phyloP scores from a whole-genome alignment of 2,113 vertebrate species.

The Cyanocitta stelleri region DNA sequence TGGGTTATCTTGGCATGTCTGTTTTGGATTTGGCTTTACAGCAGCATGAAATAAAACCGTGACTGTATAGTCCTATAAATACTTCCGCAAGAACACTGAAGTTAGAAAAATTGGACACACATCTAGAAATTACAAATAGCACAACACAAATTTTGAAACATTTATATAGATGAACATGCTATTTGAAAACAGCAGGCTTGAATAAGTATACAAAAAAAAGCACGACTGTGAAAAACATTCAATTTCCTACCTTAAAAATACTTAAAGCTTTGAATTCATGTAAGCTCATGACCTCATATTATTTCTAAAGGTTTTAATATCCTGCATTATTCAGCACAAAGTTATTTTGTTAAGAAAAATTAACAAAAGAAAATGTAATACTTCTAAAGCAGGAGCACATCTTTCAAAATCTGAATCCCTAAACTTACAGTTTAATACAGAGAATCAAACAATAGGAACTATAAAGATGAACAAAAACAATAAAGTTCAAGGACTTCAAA shows the following conservation, averaged over 20 bases:
- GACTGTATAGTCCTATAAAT: not conserved
- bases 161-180: not conserved
- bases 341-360: not conserved
- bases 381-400: not conserved
- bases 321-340: not conserved
- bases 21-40: not conserved
- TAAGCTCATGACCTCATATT: not conserved
- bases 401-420: not conserved
- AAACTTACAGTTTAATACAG: not conserved
- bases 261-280: not conserved
- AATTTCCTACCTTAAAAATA: not conserved
- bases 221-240: not conserved
- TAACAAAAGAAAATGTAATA: not conserved
- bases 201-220: not conserved
- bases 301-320: not conserved
- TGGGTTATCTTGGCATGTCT: not conserved
- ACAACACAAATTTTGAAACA: not conserved
- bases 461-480: not conserved
- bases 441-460: not conserved
- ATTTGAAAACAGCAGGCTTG: not conserved
- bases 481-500: not conserved
- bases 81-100: not conserved
- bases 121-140: not conserved
- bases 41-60: not conserved
- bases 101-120: not conserved